Evolutionary conservation across 2,797 vertebrate genomes (phyloP).

Genomic region (Sciurus vulgaris): DNA sequence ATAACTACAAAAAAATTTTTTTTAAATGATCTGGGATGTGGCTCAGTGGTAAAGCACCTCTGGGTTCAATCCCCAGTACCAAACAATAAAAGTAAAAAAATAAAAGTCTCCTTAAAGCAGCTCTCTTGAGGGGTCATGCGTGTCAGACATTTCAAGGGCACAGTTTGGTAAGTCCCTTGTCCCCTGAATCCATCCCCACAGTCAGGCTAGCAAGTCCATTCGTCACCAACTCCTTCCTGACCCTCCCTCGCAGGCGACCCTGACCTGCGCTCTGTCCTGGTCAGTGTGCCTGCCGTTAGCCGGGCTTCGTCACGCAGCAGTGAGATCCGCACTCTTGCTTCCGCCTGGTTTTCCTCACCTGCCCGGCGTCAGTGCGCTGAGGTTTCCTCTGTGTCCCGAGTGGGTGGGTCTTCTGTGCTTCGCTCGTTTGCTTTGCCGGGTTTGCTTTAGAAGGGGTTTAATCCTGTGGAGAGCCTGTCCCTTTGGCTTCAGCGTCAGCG

Average conservation of each 20-base stretch:
- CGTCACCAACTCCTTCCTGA: rapidly evolving
- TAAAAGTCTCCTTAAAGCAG: too few species aligned
- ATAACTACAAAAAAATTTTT: too few species aligned
- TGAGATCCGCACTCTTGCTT: too few species aligned
- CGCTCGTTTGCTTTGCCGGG: neutral
- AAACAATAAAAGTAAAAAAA: too few species aligned
- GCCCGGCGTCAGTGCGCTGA: neutral
- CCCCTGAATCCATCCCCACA: rapidly evolving
- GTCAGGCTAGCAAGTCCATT: rapidly evolving
- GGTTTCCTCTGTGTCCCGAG: neutral
- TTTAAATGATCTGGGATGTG: too few species aligned
- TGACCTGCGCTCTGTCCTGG: neutral
- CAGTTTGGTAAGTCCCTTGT: rapidly evolving
- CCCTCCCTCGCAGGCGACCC: neutral
- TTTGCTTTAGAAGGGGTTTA: neutral
- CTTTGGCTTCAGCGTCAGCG: neutral
- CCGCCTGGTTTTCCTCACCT: neutral
- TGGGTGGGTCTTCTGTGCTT: rapidly evolving
- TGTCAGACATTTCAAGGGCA: rapidly evolving
- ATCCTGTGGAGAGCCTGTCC: rapidly evolving
- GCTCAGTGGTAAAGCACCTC: too few species aligned
- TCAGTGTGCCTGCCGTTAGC: too few species aligned
- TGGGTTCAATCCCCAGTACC: too few species aligned
- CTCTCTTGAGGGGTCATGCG: rapidly evolving
- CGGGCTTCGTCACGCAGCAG: too few species aligned